These are phyloP conservation scores for Akabosia matsudoensis DNA, from an alignment of 1,140 invertebrate species.

Conservation along the genomic window DNA sequence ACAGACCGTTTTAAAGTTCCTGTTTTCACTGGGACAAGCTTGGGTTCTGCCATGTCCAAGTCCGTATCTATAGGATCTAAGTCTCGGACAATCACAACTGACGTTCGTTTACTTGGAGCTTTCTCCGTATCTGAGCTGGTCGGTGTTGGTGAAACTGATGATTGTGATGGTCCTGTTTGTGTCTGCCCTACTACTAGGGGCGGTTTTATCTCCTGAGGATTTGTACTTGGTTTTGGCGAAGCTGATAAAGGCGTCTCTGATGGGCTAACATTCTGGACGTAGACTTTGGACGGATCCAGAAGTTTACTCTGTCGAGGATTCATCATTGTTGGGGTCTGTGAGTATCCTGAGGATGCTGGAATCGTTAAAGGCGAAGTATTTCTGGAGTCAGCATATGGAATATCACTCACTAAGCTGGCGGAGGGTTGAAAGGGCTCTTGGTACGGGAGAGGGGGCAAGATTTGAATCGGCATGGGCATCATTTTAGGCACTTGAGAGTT, in stretches of 20 bases:
- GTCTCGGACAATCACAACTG: conserved; percentile 42
- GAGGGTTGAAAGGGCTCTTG: conserved; percentile 38
- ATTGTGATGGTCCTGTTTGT: not conserved
- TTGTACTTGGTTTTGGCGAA: not conserved
- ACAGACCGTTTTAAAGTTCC: conserved; percentile 44
- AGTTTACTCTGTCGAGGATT: not conserved
- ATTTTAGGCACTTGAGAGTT: conserved; percentile 18
- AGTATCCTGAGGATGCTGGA: conserved; percentile 14
- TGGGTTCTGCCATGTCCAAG: conserved; percentile 31
- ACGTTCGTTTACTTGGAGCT: conserved; percentile 22
- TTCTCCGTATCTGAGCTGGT: not conserved
- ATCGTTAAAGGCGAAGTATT: conserved; percentile 39
- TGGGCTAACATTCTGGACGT: not conserved
- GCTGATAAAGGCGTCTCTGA: not conserved
- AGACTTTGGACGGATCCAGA: not conserved
- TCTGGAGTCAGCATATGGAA: conserved; percentile 45
- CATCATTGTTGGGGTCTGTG: not conserved
- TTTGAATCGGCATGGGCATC: conserved; percentile 15
- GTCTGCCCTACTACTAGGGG: no score
- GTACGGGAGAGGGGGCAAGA: conserved; percentile 32
- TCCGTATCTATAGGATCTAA: conserved; percentile 38
- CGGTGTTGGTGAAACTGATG: not conserved
- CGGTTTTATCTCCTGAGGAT: not conserved
- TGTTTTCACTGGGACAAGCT: conserved; percentile 41
- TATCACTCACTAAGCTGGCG: conserved; percentile 30